Percentiles rank a stretch among this genome's conserved stretches.
Conservation (phyloP, 2,113 vertebrate genomes). For the Lepus americanus region DNA sequence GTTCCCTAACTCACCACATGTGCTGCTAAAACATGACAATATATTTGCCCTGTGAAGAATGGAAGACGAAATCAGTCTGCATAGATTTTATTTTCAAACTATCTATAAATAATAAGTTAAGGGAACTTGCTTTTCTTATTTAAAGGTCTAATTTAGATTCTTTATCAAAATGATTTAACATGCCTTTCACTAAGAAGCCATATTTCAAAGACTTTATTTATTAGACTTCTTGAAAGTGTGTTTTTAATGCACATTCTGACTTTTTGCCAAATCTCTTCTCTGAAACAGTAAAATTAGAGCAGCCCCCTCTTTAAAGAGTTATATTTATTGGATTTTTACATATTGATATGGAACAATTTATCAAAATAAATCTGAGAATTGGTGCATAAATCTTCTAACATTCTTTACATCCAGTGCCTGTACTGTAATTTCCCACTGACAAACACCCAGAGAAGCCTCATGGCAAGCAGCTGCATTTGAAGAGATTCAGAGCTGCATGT, state of each 20-base stretch:
- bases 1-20: slow-evolving; percentile 16
- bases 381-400: slow-evolving; percentile 86
- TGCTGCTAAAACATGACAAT: slow-evolving; percentile 62
- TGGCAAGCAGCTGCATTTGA: background rate
- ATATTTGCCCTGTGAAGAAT: slow-evolving; percentile 67
- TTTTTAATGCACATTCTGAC: slow-evolving; percentile 92
- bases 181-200: slow-evolving; percentile 87
- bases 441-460: slow-evolving; percentile 63
- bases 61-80: slow-evolving; percentile 71
- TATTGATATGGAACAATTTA: slow-evolving; percentile 87
- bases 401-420: slow-evolving; percentile 44
- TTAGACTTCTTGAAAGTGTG: slow-evolving; percentile 89
- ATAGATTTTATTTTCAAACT: slow-evolving; percentile 85
- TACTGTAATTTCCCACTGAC: slow-evolving; percentile 72
- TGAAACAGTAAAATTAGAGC: slow-evolving; percentile 84
- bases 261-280: slow-evolving; percentile 89
- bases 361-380: slow-evolving; percentile 89
- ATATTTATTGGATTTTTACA: slow-evolving; percentile 90
- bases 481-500: slow-evolving; percentile 23
- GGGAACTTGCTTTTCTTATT: slow-evolving; percentile 83
- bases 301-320: slow-evolving; percentile 82
- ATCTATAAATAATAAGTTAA: slow-evolving; percentile 90
- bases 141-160: slow-evolving; percentile 89
- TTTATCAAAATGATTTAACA: slow-evolving; percentile 92
- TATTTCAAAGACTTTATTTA: slow-evolving; percentile 92